Base-by-base conservation (phyloP, 2,113 vertebrate genomes). In the Scalopus aquaticus region DNA sequence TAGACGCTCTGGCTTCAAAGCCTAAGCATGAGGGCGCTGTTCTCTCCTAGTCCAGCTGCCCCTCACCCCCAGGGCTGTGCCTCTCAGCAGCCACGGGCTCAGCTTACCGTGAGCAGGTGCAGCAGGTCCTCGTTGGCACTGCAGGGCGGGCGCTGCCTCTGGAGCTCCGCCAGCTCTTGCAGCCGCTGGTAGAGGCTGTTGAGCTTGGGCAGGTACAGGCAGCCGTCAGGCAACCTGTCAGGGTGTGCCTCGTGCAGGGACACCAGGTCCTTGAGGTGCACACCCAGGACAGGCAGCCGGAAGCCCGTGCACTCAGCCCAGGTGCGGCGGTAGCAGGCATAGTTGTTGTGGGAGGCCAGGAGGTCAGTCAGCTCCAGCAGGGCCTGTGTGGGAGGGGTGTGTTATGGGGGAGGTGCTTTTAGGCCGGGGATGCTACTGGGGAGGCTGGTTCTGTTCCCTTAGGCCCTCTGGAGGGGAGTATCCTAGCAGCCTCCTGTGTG, bases 221-320 rank as follows among this genome's bases (percentile, higher is more conserved):
- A 99, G 42, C 99, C 98, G 2, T 98, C 98, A 0, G 99, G 98
- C 30, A 99, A 83, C 92, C 98, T 99, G 96, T 99, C 98, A 0
- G 99, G 99, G 96, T 99, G 97, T 0, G 98, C 99, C 95, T 99
- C 99, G 0, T 99, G 98, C 95, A 99, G 97, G 0, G 99, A 99
- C 95, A 99, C 99, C 91, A 99, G 98, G 76, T 99, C 99, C 97
- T 99, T 99, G 44, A 99, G 99, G 93, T 99, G 99, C n/a, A 99
- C 99, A 0, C 99, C 99, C 65, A 99, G 97, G 39, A 99, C 98
- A 44, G 99, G 99, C 78, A 99, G 98, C 97, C 99, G 99, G 97
- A 99, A 99, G 77, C 98, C 99, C 0, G 49, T 88, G 92, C 99
- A 99, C 46, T 98, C 97, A 0, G 97, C 98, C 97, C 99, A 99